These are phyloP conservation scores for Peribatodes rhomboidaria DNA, from an alignment of 2,888 invertebrate species.

Conservation along the genomic window DNA sequence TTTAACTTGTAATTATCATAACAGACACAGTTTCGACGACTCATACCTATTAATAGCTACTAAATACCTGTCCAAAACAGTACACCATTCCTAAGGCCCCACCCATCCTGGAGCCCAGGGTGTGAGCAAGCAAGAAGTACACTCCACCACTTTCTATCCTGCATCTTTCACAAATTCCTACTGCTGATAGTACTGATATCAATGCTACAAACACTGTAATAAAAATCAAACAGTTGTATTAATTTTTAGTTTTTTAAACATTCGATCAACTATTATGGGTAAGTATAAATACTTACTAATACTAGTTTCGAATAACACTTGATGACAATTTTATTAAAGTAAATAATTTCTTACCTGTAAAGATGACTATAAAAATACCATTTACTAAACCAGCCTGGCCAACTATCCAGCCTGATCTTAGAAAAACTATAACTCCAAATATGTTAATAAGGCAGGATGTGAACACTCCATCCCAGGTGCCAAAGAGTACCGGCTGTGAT, in stretches of 20 bases:
- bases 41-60: conserved; percentile 9
- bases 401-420: conserved; percentile 99
- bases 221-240: conserved; percentile 6
- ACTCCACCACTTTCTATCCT: conserved; percentile 99
- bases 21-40: conserved; percentile 3
- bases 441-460: conserved; percentile 99
- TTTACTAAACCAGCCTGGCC: conserved; percentile 94
- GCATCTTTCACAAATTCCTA: conserved; percentile 98
- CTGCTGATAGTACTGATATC: conserved; percentile 97
- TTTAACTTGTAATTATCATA: neutral
- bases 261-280: too few relatives aligned
- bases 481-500: conserved; percentile 97
- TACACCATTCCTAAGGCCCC: conserved; percentile 97
- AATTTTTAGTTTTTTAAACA: neutral
- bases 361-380: conserved; percentile 93
- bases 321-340: neutral
- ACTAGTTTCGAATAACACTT: neutral
- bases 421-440: conserved; percentile 98
- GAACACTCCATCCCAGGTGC: conserved; percentile 99
- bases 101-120: conserved; percentile 96
- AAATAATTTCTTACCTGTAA: conserved; percentile 87
- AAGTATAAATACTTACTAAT: neutral
- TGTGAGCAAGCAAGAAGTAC: conserved; percentile 97
- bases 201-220: conserved; percentile 93
- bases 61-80: conserved; percentile 96